phyloP scores from a whole-genome alignment of 2,888 invertebrate genomes.

The Drosophila mulleri region DNA sequence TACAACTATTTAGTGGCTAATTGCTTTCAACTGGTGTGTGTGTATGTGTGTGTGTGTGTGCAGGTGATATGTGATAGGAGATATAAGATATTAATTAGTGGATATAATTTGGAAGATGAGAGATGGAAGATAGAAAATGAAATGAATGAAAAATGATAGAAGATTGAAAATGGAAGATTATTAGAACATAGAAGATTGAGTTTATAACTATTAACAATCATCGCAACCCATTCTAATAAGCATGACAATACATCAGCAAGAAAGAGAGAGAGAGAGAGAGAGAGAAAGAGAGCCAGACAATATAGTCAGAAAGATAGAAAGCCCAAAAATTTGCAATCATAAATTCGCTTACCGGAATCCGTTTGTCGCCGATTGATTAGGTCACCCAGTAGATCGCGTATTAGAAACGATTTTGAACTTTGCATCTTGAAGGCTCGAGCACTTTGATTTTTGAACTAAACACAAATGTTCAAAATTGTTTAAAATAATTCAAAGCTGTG shows the following conservation, averaged over 20 bases:
- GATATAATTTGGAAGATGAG: neutral
- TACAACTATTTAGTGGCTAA: slow-evolving; percentile 78
- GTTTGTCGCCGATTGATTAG: slow-evolving; percentile 84
- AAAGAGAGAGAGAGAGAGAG: too few species aligned
- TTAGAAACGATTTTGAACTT: slow-evolving; percentile 92
- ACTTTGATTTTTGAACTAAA: neutral
- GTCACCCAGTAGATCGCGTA: slow-evolving; percentile 93
- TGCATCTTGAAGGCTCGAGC: slow-evolving; percentile 80
- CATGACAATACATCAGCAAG: too few species aligned
- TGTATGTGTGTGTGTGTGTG: slow-evolving; percentile 9
- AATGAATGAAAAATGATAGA: too few species aligned
- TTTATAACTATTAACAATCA: neutral
- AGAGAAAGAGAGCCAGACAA: neutral
- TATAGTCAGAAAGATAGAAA: neutral
- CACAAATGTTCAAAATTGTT: slow-evolving; percentile 10
- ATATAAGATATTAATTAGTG: neutral
- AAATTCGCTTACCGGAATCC: slow-evolving; percentile 85
- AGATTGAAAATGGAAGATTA: neutral
- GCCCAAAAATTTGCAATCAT: neutral
- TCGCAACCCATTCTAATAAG: neutral
- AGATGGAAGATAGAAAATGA: too few species aligned
- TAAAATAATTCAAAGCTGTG: slow-evolving; percentile 7
- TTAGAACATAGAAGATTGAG: neutral
- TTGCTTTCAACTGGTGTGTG: slow-evolving; percentile 45
- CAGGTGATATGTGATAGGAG: neutral